Evolutionary conservation across 2,113 vertebrate genomes (phyloP).

Genomic region (Argyrosomus japonicus): DNA sequence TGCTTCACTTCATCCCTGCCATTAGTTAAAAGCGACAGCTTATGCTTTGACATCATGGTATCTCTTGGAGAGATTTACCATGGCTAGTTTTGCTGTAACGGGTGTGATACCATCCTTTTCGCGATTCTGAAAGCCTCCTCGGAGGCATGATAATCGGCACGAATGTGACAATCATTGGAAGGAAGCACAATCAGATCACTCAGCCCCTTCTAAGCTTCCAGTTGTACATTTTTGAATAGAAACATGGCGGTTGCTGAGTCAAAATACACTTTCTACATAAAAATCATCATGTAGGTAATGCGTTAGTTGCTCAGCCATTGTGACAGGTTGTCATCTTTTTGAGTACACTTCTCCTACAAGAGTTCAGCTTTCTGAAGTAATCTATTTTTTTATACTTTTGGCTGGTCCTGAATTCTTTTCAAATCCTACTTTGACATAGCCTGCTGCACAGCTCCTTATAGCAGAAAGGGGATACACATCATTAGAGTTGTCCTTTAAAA

Average conservation of each 20-base stretch:
- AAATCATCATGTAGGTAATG: constrained; percentile 56
- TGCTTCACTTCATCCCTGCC: constrained; percentile 39
- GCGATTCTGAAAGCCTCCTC: constrained; percentile 31
- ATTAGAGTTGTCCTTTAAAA: constrained; percentile 74
- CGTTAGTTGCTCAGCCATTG: constrained; percentile 55
- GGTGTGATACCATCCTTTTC: constrained; percentile 33
- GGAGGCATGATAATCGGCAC: constrained; percentile 26
- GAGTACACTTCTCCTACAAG: constrained; percentile 33
- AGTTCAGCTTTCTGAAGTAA: constrained; percentile 55
- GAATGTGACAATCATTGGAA: constrained; percentile 30
- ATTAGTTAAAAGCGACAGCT: constrained; percentile 63
- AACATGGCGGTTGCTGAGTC: constrained; percentile 32
- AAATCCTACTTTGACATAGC: constrained; percentile 66
- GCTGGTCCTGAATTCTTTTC: constrained; percentile 58
- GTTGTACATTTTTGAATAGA: constrained; percentile 56
- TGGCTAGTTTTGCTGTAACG: constrained; percentile 33
- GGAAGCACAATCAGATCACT: constrained; percentile 43
- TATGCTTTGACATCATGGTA: constrained; percentile 45
- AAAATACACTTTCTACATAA: constrained; percentile 51
- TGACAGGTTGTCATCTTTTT: constrained; percentile 64
- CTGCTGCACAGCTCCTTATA: constrained; percentile 53
- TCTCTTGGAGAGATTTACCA: constrained; percentile 49
- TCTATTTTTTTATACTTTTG: constrained; percentile 53
- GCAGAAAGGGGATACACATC: constrained; percentile 60
- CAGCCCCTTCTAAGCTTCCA: constrained; percentile 32